Evolutionary conservation across 2,797 vertebrate genomes (phyloP).

Genomic region (Silurus lanzhouensis): DNA sequence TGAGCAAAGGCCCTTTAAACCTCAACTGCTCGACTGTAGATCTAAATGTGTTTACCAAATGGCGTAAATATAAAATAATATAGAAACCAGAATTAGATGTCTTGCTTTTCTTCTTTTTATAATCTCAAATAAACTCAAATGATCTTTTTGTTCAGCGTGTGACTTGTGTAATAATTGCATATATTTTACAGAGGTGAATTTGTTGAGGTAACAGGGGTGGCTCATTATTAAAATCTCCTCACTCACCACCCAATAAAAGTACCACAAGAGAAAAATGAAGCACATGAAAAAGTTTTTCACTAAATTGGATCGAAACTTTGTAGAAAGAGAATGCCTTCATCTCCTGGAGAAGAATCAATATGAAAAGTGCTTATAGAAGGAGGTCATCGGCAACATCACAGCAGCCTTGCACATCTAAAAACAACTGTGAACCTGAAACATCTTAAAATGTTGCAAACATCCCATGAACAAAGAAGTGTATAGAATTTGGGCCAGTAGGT

Average conservation of each 20-base stretch:
- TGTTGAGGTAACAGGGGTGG: background rate
- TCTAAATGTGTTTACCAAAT: no score
- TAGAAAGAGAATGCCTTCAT: slow-evolving; percentile 2
- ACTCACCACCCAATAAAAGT: slow-evolving; percentile 1
- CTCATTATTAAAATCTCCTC: background rate
- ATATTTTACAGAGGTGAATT: background rate
- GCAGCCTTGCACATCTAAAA: background rate
- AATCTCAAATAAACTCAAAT: background rate
- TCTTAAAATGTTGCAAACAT: background rate
- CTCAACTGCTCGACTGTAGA: no score
- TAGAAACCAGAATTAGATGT: background rate
- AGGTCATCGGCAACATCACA: background rate
- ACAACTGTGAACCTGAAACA: background rate
- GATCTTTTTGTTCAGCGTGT: background rate
- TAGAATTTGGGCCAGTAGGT: background rate
- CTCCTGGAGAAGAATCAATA: background rate
- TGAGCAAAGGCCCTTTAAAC: no score
- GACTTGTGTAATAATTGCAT: background rate
- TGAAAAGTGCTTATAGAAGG: slow-evolving; percentile 8
- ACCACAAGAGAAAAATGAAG: background rate
- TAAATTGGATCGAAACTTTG: background rate
- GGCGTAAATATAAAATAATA: background rate
- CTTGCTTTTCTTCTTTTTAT: background rate
- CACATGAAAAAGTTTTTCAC: slow-evolving; percentile 4
- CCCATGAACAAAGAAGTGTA: background rate